Evolutionary conservation across 2,113 vertebrate genomes (phyloP), one percentile per base, ranked within the genome.

Genomic region (Heterochromis multidens): DNA sequence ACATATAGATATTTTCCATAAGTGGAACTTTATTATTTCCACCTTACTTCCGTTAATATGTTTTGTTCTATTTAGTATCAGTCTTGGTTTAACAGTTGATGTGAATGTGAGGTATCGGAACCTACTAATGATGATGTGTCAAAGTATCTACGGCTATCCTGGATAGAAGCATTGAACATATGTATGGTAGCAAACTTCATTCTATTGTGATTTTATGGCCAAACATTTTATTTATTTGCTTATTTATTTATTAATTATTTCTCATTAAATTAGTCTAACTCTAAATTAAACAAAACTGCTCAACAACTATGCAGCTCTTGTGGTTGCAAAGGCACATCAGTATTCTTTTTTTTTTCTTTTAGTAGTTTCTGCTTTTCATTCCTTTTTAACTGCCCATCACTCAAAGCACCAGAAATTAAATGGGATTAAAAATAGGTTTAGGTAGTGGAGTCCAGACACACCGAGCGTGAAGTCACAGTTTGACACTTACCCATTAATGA

Each of bases 1-100:
- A 14, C 61, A 85, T 83, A 27, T 0, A 84, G 59, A 86, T 35
- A 62, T 82, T 80, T 86, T 83, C 58, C 61, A 62, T 52, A 7
- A 8, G 23, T 49, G 21, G 37, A 63, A 60, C 27, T 81, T 3
- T 14, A 25, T 33, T 52, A 61, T 65, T 37, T 76, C n/a, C 13
- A 74, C 4, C 0, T 14, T 31, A 8, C 46, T 52, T 19, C 16
- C 6, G 17, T 52, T 19, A 19, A 29, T 54, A 8, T 52, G 27
- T 52, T 29, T 52, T 19, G 5, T 19, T 52, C 14, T 52, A 19
- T 52, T 52, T 19, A 52, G 27, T 52, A 4, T 31, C 6, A 54
- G 27, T 74, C 52, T 74, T 74, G 46, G 16, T 72, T 49, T 49
- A 72, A 31, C 6, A 29, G 52, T 17, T 14, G 17, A 74, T 31